Conservation (phyloP, 2,888 invertebrate genomes). For the Heliconius hortense region DNA sequence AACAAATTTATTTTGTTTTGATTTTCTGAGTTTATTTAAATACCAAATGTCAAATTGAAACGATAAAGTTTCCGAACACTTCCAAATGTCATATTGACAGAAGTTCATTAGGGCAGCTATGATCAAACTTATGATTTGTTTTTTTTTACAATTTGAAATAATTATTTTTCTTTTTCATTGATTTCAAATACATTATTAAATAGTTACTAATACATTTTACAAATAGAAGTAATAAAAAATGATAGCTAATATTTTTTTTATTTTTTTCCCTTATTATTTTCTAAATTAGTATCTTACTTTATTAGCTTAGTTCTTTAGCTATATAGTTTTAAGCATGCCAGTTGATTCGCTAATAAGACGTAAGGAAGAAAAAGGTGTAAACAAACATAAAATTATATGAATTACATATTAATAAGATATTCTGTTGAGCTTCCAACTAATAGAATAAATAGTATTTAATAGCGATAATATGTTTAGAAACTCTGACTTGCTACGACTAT, state of each 20-base stretch:
- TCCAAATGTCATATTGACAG: slow-evolving; percentile 7
- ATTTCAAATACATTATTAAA: too few species aligned
- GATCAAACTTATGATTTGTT: neutral
- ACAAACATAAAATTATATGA: neutral
- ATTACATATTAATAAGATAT: neutral
- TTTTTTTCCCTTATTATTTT: neutral
- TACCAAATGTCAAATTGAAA: neutral
- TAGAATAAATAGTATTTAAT: too few species aligned
- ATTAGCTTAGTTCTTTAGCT: neutral
- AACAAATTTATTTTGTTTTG: too few species aligned
- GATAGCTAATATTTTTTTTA: too few species aligned
- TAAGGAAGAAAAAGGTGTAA: neutral
- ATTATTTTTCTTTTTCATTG: too few species aligned
- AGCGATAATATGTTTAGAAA: slow-evolving; percentile 6
- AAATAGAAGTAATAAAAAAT: too few species aligned
- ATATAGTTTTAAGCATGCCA: neutral
- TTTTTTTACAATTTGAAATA: too few species aligned
- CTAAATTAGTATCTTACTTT: neutral
- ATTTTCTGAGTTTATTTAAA: neutral
- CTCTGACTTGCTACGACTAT: slow-evolving; percentile 10
- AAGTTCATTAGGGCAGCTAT: neutral
- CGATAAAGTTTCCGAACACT: slow-evolving; percentile 3
- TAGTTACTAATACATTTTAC: too few species aligned
- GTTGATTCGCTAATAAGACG: neutral
- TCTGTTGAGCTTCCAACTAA: too few species aligned